phyloP scores from a whole-genome alignment of 2,888 invertebrate species.

The Pemphredon lugubris region DNA sequence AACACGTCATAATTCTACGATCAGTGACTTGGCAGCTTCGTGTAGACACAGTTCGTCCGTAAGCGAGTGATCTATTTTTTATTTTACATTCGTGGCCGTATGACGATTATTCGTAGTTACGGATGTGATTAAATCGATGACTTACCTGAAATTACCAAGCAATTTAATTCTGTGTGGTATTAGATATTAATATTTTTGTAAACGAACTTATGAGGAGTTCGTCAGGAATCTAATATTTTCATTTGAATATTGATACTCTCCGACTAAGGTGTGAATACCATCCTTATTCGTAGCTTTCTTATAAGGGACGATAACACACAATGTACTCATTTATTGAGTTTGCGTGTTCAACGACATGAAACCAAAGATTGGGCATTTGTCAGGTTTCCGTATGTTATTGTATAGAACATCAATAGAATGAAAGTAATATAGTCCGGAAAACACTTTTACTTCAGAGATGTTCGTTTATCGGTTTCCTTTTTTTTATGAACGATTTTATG shows the following conservation, averaged over 20 bases:
- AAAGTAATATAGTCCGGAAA: slow-evolving; percentile 1
- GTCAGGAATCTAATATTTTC: too few relatives aligned
- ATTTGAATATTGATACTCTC: too few relatives aligned
- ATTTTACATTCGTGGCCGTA: slow-evolving; percentile 34
- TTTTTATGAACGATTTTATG: slow-evolving; percentile 12
- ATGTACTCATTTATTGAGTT: slow-evolving; percentile 22
- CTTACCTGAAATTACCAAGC: too few relatives aligned
- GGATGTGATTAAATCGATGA: too few relatives aligned
- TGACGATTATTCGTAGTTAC: slow-evolving; percentile 29
- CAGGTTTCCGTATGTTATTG: slow-evolving; percentile 16
- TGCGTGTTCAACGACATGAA: slow-evolving; percentile 7
- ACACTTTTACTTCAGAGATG: slow-evolving; percentile 9
- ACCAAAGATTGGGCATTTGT: slow-evolving; percentile 37
- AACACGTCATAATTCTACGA: slow-evolving; percentile 91
- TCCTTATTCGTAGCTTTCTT: slow-evolving; percentile 35
- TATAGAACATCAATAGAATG: slow-evolving; percentile 1
- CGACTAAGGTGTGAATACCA: too few relatives aligned
- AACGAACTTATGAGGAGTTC: too few relatives aligned
- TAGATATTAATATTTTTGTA: too few relatives aligned
- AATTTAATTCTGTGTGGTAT: too few relatives aligned
- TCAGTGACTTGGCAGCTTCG: slow-evolving; percentile 83
- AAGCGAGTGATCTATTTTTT: slow-evolving; percentile 81
- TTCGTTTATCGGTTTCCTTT: slow-evolving; percentile 9
- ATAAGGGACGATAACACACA: slow-evolving; percentile 10
- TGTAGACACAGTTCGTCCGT: slow-evolving; percentile 84